Evolutionary conservation across 2,113 vertebrate species (phyloP), one percentile per base, ranked within the genome.

Genomic region (Urocynchramus pylzowi): DNA sequence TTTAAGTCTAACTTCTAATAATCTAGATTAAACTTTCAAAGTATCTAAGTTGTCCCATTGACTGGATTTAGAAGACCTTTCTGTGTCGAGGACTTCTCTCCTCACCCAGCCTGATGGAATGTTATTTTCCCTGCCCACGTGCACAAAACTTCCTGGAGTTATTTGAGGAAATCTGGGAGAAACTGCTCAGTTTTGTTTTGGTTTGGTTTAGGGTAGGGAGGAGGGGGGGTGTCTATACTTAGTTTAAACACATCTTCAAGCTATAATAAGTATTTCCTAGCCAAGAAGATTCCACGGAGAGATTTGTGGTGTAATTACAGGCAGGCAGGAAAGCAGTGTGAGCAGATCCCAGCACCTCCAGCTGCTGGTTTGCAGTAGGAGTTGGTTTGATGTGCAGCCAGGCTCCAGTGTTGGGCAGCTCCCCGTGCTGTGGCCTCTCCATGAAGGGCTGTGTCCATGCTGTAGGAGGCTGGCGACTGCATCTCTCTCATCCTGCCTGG

Each of bases 161-260:
- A 87, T 64, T 88, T 90, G 68, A 67, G 83, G 88, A 77, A 94
- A 64, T 56, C 39, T n/a, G 76, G 45, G 75, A 88, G 63, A 77
- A 80, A 28, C 33, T 26, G 26, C 78, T 83, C 1, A 2, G 4
- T 11, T 67, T 59, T 89, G 61, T 24, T 56, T 82, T 67, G 67
- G 27, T 56, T 83, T 73, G 27, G 35, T 70, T 82, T 70, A 18
- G 7, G 24, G 47, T 17, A 19, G 49, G 59, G 44, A 30, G n/a
- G 42, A 70, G 33, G 3, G 16, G 16, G 11, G 10, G 14, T 87
- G 78, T 76, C 90, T 94, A 18, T 91, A 49, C 69, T 95, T 91
- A 85, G 79, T 53, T 90, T 90, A 93, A 84, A 70, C 42, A 45
- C 76, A 68, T 92, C 85, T 89, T 87, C 54, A 49, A 90, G 89